A percentile compares a stretch with the other conserved stretches of the same genome.
Evolutionary conservation across 2,797 vertebrate genomes (phyloP).

Genomic region (Tympanoctomys barrerae): DNA sequence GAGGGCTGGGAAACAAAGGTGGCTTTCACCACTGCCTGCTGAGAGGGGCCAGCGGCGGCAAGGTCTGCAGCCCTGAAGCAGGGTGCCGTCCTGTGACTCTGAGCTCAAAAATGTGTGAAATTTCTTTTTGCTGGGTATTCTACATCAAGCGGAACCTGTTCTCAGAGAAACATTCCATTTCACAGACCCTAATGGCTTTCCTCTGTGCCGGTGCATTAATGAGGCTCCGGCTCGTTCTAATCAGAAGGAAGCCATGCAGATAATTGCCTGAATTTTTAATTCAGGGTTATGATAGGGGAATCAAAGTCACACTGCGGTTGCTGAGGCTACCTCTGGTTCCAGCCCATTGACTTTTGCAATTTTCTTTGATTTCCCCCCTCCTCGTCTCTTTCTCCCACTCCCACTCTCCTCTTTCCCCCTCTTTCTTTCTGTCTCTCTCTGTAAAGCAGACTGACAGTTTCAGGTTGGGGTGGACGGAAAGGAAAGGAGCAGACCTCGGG

Average conservation of each 20-base stretch:
- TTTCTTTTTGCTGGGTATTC: slow-evolving; percentile 88
- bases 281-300: slow-evolving; percentile 92
- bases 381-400: slow-evolving; percentile 60
- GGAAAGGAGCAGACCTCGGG: slow-evolving; percentile 43
- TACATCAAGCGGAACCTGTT: slow-evolving; percentile 91
- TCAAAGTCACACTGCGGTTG: slow-evolving; percentile 91
- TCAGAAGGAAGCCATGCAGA: slow-evolving; percentile 97
- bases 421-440: background rate
- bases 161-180: slow-evolving; percentile 93
- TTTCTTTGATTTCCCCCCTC: slow-evolving; percentile 87
- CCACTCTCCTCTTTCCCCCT: background rate
- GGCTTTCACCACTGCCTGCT: slow-evolving; percentile 77
- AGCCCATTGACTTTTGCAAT: slow-evolving; percentile 90
- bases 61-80: slow-evolving; percentile 78
- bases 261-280: slow-evolving; percentile 98
- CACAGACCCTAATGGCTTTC: slow-evolving; percentile 91
- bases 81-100: slow-evolving; percentile 81
- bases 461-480: slow-evolving; percentile 53
- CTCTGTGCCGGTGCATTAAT: slow-evolving; percentile 97
- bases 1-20: slow-evolving; percentile 82
- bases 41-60: background rate
- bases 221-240: slow-evolving; percentile 92
- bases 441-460: slow-evolving; percentile 68
- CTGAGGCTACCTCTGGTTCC: slow-evolving; percentile 87
- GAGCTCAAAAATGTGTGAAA: slow-evolving; percentile 88